Evolutionary conservation across 2,113 vertebrate genomes (phyloP).

Genomic region (Cricetomys ansorgei): DNA sequence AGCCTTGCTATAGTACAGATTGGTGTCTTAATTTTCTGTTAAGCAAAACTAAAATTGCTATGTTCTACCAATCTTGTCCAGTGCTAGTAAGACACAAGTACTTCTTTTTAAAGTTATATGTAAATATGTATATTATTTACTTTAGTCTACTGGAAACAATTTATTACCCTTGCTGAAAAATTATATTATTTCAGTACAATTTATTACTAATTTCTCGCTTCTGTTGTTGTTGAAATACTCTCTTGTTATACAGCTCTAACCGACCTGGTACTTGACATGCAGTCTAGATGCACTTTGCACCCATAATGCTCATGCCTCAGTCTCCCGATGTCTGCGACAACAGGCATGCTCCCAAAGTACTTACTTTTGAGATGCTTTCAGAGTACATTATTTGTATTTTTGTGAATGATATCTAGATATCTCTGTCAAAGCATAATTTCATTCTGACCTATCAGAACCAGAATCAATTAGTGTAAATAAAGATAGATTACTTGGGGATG

Average conservation of each 20-base stretch:
- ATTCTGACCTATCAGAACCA: neutral
- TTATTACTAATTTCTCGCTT: neutral
- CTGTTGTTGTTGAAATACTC: neutral
- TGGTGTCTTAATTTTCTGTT: too few relatives aligned
- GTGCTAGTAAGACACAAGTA: too few relatives aligned
- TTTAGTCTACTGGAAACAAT: slow-evolving; percentile 25
- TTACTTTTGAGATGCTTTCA: neutral
- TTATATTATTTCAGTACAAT: neutral
- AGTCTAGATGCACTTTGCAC: neutral
- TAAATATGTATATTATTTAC: neutral
- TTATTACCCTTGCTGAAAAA: slow-evolving; percentile 13
- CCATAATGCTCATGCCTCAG: neutral
- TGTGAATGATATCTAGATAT: slow-evolving; percentile 19
- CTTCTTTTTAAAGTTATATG: too few relatives aligned
- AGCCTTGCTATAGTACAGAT: too few relatives aligned
- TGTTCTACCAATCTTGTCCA: too few relatives aligned
- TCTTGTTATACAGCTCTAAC: neutral
- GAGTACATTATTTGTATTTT: slow-evolving; percentile 8
- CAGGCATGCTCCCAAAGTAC: neutral
- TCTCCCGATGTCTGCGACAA: too few relatives aligned
- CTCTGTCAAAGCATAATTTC: neutral
- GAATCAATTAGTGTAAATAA: neutral
- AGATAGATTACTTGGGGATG: neutral
- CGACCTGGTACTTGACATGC: neutral
- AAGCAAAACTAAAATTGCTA: too few relatives aligned